Percentiles rank a stretch among this genome's conserved stretches.
phyloP scores from a whole-genome alignment of 2,113 vertebrate genomes.

The Calypte anna region DNA sequence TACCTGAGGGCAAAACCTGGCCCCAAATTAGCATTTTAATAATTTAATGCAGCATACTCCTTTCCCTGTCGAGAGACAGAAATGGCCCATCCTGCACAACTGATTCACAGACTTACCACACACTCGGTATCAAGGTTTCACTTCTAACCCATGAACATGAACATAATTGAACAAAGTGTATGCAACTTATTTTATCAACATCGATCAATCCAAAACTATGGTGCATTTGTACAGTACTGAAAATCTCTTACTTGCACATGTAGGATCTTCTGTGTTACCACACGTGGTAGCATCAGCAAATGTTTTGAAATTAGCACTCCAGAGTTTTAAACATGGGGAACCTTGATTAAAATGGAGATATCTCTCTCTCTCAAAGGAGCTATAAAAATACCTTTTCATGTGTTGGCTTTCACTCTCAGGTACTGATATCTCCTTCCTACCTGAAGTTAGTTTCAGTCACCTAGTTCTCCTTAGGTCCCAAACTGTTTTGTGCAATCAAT shows the following conservation, averaged over 20 bases:
- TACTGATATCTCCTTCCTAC: background rate
- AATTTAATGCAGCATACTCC: conserved; percentile 24
- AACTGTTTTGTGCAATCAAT: background rate
- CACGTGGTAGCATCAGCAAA: background rate
- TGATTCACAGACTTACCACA: background rate
- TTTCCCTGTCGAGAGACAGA: conserved; percentile 24
- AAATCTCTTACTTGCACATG: background rate
- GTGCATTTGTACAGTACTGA: background rate
- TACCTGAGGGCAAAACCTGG: conserved; percentile 39
- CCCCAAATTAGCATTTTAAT: conserved; percentile 51
- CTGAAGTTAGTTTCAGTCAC: background rate
- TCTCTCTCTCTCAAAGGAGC: background rate
- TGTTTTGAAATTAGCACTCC: background rate
- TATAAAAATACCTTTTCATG: background rate
- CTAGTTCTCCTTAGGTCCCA: background rate
- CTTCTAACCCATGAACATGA: background rate
- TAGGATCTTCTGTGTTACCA: background rate
- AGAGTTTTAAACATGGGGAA: background rate
- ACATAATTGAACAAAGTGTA: background rate
- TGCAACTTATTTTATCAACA: background rate
- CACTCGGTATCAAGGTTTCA: background rate
- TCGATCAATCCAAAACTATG: background rate
- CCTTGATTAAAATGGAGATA: background rate
- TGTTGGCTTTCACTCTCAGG: background rate
- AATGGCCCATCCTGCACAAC: conserved; percentile 13